These are phyloP conservation scores for Plodia interpunctella DNA, from an alignment of 1,140 invertebrate species.

Conservation along the genomic window DNA sequence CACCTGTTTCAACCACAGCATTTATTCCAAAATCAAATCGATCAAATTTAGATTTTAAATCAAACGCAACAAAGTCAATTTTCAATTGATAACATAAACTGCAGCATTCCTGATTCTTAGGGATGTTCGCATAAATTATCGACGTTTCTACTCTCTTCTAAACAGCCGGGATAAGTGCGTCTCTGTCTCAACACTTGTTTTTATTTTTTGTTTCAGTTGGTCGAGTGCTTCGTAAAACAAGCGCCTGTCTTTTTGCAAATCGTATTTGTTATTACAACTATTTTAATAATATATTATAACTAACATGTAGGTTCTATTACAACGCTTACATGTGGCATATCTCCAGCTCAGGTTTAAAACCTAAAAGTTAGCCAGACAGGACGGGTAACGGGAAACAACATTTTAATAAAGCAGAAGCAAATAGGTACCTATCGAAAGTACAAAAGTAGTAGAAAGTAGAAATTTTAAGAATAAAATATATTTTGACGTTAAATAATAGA, in stretches of 20 bases:
- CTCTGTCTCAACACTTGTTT: constrained; percentile 66
- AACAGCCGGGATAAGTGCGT: constrained; percentile 45
- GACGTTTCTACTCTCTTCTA: constrained; percentile 59
- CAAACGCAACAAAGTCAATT: constrained; percentile 19
- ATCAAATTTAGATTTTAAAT: constrained; percentile 29
- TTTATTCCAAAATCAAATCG: constrained; percentile 35
- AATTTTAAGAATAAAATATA: too few species aligned
- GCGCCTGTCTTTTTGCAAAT: constrained; percentile 32
- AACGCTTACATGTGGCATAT: too few species aligned
- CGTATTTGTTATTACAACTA: neutral
- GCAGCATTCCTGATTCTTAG: constrained; percentile 64
- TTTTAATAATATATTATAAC: too few species aligned
- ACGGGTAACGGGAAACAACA: too few species aligned
- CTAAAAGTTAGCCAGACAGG: too few species aligned
- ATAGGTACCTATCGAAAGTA: too few species aligned
- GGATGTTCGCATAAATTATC: constrained; percentile 75
- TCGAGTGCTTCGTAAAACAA: constrained; percentile 50
- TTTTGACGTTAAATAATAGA: too few species aligned
- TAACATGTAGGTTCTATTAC: too few species aligned
- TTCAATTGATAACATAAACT: constrained; percentile 20
- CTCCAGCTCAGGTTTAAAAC: too few species aligned
- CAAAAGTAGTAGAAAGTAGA: too few species aligned
- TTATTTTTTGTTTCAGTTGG: constrained; percentile 45
- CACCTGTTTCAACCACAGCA: constrained; percentile 71
- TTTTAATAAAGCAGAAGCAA: too few species aligned